These are phyloP conservation scores for Pitangus sulphuratus DNA, from an alignment of 2,797 vertebrate species.

Conservation along the genomic window DNA sequence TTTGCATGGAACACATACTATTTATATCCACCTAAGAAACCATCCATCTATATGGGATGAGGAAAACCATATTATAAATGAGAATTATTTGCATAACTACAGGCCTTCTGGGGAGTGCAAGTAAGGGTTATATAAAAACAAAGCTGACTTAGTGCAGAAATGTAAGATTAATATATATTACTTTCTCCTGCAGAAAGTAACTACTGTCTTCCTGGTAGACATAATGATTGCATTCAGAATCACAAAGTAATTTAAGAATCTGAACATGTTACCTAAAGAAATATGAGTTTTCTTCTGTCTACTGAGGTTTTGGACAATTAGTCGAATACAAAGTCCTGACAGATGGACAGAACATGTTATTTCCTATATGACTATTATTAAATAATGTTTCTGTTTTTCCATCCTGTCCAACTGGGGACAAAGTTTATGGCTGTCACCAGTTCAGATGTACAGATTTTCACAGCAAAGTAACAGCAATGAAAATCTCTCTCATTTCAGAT, in stretches of 20 bases:
- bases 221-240: background rate
- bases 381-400: background rate
- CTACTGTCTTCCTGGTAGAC: background rate
- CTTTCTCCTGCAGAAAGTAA: background rate
- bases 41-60: constrained; percentile 4
- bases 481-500: background rate
- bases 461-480: background rate
- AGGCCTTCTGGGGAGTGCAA: background rate
- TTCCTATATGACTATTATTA: background rate
- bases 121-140: background rate
- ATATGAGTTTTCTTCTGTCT: background rate
- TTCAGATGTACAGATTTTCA: background rate
- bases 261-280: background rate
- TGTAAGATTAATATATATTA: background rate
- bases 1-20: background rate
- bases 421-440: background rate
- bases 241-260: background rate
- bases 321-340: background rate
- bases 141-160: constrained; percentile 1
- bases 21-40: constrained; percentile 35
- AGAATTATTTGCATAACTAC: constrained; percentile 31
- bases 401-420: background rate
- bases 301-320: background rate
- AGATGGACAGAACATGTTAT: background rate
- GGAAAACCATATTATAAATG: background rate